Base-by-base conservation (phyloP, 2,113 vertebrate genomes). In the Alaudala cheleensis region DNA sequence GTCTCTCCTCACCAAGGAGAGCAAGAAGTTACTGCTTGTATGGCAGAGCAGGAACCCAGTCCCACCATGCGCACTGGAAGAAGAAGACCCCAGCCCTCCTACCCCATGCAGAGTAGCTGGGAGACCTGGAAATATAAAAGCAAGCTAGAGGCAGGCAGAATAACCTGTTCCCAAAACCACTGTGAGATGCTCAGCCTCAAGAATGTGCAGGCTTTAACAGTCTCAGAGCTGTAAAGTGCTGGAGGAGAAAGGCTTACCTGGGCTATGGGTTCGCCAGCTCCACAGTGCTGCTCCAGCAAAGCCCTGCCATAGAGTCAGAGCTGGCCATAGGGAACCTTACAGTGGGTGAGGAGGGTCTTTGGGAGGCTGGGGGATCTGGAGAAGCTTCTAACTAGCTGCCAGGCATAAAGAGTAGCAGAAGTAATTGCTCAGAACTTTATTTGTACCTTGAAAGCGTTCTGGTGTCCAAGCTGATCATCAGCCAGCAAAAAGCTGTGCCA, bases 41-140 rank as follows among this genome's bases (percentile, higher is more conserved):
- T 12, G 31, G 40, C 54, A 80, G 25, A 69, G 25, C 25, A 49
- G 56, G 15, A 28, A 66, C 11, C 4, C n/a, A 47, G 13, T 22
- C 24, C 53, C 50, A 17, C n/a, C 3, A 5, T 0, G 0, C 21
- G 33, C 22, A 25, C 14, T 5, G 15, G 37, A 29, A 69, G n/a
- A 79, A 72, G 58, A 26, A 66, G 62, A 23, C 12, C 21, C 40
- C 29, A 64, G 71, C 21, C 12, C 62, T 45, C 49, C 17, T 56
- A 12, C 44, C 45, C 33, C 45, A 28, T 9, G 31, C 14, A 25
- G 51, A 94, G 33, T 40, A 62, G n/a, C 49, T 83, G 34, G 13
- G n/a, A 77, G 11, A 64, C 7, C 7, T 47, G 23, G 7, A 10
- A 60, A 61, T 34, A 39, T 24, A 51, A 50, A 69, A 37, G 9